Percentiles rank a stretch among this genome's conserved stretches.
phyloP scores from a whole-genome alignment of 2,113 vertebrate species.

The Leptocoma aspasia region DNA sequence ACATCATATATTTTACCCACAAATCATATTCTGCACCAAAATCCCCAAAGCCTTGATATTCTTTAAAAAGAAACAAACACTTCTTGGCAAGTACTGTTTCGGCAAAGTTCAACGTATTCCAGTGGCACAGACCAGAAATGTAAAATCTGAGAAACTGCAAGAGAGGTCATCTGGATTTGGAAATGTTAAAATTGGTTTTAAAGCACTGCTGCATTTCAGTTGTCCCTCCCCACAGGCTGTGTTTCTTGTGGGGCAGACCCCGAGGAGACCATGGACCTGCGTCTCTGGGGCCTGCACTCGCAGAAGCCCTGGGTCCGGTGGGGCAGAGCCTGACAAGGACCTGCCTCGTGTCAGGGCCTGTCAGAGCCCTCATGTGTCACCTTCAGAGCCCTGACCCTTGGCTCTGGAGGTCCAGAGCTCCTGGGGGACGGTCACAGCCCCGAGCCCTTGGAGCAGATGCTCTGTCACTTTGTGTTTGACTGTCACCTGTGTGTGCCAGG shows the following conservation, averaged over 20 bases:
- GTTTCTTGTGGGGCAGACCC: background rate
- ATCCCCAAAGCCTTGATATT: background rate
- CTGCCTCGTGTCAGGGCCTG: fast-evolving
- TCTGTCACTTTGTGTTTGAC: background rate
- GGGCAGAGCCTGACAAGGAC: background rate
- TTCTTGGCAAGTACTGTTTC: background rate
- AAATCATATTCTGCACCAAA: background rate
- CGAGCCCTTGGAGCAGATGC: background rate
- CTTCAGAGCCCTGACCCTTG: background rate
- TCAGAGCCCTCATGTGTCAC: background rate
- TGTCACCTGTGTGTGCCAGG: background rate
- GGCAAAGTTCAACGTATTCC: background rate
- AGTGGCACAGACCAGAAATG: background rate
- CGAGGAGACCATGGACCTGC: fast-evolving
- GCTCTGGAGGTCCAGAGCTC: background rate
- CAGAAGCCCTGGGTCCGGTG: fast-evolving
- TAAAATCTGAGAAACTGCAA: background rate
- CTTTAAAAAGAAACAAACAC: background rate
- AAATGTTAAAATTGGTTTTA: background rate
- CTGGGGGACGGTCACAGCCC: background rate
- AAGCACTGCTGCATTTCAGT: background rate
- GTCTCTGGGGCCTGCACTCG: fast-evolving
- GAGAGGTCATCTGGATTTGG: background rate
- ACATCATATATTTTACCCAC: background rate
- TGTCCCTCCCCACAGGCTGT: too few species aligned